A percentile compares a stretch with the other conserved stretches of the same genome.
phyloP scores from a whole-genome alignment of 2,888 invertebrate species.

The Lysandra coridon region DNA sequence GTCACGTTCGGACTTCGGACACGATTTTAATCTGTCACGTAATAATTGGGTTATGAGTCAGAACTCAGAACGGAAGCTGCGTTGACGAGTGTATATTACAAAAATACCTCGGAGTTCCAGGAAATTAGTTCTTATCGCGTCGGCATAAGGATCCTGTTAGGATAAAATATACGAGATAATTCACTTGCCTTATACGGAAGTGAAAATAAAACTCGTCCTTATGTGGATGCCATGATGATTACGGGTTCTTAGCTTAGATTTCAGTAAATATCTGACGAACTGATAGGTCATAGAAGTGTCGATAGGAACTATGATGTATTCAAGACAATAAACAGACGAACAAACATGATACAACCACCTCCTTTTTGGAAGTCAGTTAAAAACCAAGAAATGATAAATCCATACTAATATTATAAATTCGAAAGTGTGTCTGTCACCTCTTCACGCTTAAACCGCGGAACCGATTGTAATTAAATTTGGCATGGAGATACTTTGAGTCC shows the following conservation, averaged over 20 bases:
- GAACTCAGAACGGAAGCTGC: background rate
- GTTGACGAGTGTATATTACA: background rate
- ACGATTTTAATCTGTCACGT: slow-evolving; percentile 7
- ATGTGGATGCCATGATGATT: background rate
- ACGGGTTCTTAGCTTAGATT: background rate
- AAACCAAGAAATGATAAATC: too few species aligned
- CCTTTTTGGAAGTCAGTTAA: too few species aligned
- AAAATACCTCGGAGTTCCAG: background rate
- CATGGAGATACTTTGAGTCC: too few species aligned
- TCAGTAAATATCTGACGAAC: too few species aligned
- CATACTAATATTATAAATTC: too few species aligned
- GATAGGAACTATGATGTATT: too few species aligned
- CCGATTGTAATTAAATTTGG: too few species aligned
- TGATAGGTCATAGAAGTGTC: too few species aligned
- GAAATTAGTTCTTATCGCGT: background rate
- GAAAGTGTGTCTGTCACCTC: too few species aligned
- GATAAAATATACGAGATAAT: background rate
- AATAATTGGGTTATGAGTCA: background rate
- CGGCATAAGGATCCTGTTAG: background rate
- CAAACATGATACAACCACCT: too few species aligned
- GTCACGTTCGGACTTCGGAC: background rate
- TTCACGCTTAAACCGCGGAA: too few species aligned
- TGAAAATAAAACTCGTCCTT: background rate
- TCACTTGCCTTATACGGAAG: background rate
- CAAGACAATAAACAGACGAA: too few species aligned